Conservation (phyloP, 2,888 invertebrate genomes). For the Drosophila fungiperda region DNA sequence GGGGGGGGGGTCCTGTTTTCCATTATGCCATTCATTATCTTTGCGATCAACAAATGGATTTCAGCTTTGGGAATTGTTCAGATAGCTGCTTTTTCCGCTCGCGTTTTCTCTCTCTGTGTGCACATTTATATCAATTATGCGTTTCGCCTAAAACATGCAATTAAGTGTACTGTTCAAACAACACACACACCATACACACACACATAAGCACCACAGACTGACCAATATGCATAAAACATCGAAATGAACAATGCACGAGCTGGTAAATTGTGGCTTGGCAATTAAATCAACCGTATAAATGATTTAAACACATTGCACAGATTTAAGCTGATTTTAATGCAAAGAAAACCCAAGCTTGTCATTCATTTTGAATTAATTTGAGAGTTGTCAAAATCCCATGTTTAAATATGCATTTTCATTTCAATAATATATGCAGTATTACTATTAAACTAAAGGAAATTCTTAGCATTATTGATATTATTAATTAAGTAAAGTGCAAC, state of each 20-base stretch:
- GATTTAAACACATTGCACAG: slow-evolving; percentile 28
- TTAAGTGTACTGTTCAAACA: slow-evolving; percentile 26
- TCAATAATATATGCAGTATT: not conserved
- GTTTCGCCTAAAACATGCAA: slow-evolving; percentile 48
- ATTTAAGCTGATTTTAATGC: slow-evolving; percentile 14
- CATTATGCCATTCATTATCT: slow-evolving; percentile 71
- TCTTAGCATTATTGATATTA: not conserved
- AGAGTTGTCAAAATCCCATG: not conserved
- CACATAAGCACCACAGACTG: not conserved
- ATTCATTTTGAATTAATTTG: not conserved
- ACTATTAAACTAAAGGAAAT: not conserved
- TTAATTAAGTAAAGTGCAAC: not conserved
- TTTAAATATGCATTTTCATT: not conserved
- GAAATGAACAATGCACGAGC: slow-evolving; percentile 21
- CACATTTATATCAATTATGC: slow-evolving; percentile 73
- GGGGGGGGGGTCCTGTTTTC: slow-evolving; percentile 2
- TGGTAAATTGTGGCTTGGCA: slow-evolving; percentile 26
- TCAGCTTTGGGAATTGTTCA: slow-evolving; percentile 44
- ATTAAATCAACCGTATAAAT: slow-evolving; percentile 42
- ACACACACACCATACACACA: not conserved
- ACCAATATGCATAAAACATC: slow-evolving; percentile 35
- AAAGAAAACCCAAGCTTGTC: not conserved
- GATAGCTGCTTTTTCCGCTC: slow-evolving; percentile 14
- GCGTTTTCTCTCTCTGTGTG: slow-evolving; percentile 24
- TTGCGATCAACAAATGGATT: slow-evolving; percentile 50